Evolutionary conservation across 1,140 invertebrate genomes (phyloP).

Genomic region (Pachypeltis micranthus): DNA sequence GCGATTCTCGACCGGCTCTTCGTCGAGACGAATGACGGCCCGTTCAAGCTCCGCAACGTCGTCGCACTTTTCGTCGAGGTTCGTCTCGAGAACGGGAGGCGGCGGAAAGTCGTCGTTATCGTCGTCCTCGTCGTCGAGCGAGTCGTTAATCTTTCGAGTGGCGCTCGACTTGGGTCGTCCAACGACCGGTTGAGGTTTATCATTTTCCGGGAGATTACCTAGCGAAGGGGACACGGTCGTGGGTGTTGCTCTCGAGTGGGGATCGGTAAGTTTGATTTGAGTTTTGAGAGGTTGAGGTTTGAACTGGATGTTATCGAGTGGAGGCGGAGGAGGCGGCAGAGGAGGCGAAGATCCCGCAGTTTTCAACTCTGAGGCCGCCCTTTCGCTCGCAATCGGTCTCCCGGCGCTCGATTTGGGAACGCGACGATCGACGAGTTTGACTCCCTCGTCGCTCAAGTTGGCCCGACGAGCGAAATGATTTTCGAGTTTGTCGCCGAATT

Average conservation of each 20-base stretch:
- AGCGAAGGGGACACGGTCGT: too few relatives aligned
- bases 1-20: too few relatives aligned
- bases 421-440: neutral
- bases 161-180: neutral
- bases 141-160: neutral
- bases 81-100: neutral
- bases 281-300: too few relatives aligned
- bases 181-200: neutral
- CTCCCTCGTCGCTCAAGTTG: neutral
- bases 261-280: too few relatives aligned
- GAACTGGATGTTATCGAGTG: too few relatives aligned
- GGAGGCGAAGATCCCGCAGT: too few relatives aligned
- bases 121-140: neutral
- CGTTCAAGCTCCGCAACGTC: too few relatives aligned
- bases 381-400: neutral
- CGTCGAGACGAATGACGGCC: too few relatives aligned
- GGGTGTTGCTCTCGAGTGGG: neutral
- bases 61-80: neutral
- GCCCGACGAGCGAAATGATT: neutral
- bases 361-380: too few relatives aligned
- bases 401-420: neutral
- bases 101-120: neutral
- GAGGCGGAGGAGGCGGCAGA: too few relatives aligned
- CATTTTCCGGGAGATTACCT: too few relatives aligned
- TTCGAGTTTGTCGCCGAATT: neutral